Evolutionary conservation across 1,140 invertebrate species (phyloP).

Genomic region (Atta texana): DNA sequence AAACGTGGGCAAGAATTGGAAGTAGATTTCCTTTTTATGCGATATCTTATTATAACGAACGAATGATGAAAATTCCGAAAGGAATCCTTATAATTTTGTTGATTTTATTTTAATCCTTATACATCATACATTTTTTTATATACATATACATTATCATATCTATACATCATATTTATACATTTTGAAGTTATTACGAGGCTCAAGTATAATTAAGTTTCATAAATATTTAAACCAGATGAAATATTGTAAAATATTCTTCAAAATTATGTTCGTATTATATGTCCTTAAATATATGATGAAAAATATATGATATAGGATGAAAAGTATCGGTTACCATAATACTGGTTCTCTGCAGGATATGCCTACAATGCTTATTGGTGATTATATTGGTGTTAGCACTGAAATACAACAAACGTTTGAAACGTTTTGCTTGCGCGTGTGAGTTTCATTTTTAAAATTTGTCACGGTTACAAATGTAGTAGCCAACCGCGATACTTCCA

Average conservation of each 20-base stretch:
- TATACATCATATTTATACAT: not conserved
- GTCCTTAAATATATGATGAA: conserved; percentile 5
- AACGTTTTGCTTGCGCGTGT: not conserved
- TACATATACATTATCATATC: not conserved
- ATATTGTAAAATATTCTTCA: not conserved
- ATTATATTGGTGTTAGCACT: conserved; percentile 21
- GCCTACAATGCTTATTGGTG: not conserved
- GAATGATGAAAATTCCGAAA: not conserved
- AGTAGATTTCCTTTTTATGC: not conserved
- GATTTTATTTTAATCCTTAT: not conserved
- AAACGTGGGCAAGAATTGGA: not conserved
- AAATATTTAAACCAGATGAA: not conserved
- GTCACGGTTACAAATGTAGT: conserved; percentile 61
- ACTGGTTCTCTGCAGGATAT: not conserved
- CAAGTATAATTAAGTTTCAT: not conserved
- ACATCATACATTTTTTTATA: too few species aligned
- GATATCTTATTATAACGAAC: not conserved
- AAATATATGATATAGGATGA: not conserved
- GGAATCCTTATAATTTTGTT: too few species aligned
- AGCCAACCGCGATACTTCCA: conserved; percentile 34
- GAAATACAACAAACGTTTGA: conserved; percentile 12
- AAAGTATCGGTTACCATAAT: not conserved
- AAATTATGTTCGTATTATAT: not conserved
- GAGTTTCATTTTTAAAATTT: conserved; percentile 30
- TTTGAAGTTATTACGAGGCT: not conserved